phyloP scores from a whole-genome alignment of 2,888 invertebrate species.

The Melitaea athalia region DNA sequence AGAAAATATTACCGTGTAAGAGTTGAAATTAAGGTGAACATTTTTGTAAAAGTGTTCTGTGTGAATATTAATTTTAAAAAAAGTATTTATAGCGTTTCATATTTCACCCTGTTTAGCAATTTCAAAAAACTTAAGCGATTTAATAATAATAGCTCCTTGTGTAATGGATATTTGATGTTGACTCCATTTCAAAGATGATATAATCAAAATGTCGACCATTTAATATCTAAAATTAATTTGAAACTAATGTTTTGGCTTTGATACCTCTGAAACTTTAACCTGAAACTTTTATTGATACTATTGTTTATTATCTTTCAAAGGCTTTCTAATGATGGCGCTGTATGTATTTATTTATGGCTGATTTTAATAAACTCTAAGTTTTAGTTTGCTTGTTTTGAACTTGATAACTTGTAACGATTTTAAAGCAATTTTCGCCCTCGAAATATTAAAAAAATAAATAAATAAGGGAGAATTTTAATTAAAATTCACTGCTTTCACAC shows the following conservation, averaged over 20 bases:
- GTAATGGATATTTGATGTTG: slow-evolving; percentile 17
- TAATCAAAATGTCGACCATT: slow-evolving; percentile 21
- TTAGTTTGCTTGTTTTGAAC: too few relatives aligned
- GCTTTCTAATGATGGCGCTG: neutral
- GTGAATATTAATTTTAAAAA: too few relatives aligned
- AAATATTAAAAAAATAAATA: too few relatives aligned
- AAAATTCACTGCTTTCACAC: too few relatives aligned
- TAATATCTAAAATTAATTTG: slow-evolving; percentile 20
- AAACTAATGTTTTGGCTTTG: neutral
- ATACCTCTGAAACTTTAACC: neutral
- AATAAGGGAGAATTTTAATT: too few relatives aligned
- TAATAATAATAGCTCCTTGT: slow-evolving; percentile 14
- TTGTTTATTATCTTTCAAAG: neutral
- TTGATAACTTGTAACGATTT: too few relatives aligned
- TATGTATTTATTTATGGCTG: neutral
- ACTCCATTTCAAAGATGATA: slow-evolving; percentile 23
- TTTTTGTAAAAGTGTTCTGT: too few relatives aligned
- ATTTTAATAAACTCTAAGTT: neutral
- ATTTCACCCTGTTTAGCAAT: neutral
- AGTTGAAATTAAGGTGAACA: too few relatives aligned
- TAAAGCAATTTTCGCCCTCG: too few relatives aligned
- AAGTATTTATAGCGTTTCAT: too few relatives aligned
- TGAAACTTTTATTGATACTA: neutral
- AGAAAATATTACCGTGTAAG: too few relatives aligned
- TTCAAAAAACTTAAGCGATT: neutral